Evolutionary conservation across 1,140 invertebrate species (phyloP).

Genomic region (Drosophila repleta): DNA sequence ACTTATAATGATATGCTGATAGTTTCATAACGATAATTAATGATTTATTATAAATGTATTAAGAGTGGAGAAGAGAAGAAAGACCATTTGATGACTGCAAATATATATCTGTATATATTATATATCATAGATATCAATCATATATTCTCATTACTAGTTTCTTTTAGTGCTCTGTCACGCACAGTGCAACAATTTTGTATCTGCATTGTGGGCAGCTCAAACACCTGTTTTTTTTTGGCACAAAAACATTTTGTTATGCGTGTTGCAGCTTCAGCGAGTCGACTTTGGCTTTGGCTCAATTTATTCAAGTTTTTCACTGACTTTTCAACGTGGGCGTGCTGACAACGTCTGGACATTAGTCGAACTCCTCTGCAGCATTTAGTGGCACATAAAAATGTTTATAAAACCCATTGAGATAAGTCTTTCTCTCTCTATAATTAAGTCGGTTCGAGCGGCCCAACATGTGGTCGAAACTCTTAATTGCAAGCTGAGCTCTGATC

Average conservation of each 20-base stretch:
- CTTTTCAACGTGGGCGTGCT: slow-evolving; percentile 65
- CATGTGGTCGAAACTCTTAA: slow-evolving; percentile 48
- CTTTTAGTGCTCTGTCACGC: too few species aligned
- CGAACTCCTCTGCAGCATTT: slow-evolving; percentile 78
- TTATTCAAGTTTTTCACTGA: slow-evolving; percentile 37
- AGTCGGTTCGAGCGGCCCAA: slow-evolving; percentile 52
- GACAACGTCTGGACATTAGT: slow-evolving; percentile 46
- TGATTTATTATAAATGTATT: slow-evolving; percentile 1
- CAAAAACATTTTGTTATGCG: slow-evolving; percentile 52
- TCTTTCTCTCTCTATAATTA: slow-evolving; percentile 61
- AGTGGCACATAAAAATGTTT: slow-evolving; percentile 74
- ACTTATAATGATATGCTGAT: neutral
- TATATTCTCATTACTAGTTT: too few species aligned
- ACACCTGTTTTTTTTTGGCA: slow-evolving; percentile 71
- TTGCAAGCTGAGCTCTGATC: slow-evolving; percentile 20
- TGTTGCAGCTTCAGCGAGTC: neutral
- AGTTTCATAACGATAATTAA: slow-evolving; percentile 8
- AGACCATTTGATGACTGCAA: too few species aligned
- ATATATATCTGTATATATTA: too few species aligned
- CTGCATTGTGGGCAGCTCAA: slow-evolving; percentile 58
- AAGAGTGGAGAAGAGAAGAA: neutral
- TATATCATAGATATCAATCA: too few species aligned
- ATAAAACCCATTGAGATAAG: slow-evolving; percentile 21
- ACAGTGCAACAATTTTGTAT: neutral
- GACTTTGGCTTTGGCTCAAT: neutral